Percentiles rank a stretch among this genome's conserved stretches.
Evolutionary conservation across 2,888 invertebrate species (phyloP).

Genomic region (Cataglyphis rosenhaueri): DNA sequence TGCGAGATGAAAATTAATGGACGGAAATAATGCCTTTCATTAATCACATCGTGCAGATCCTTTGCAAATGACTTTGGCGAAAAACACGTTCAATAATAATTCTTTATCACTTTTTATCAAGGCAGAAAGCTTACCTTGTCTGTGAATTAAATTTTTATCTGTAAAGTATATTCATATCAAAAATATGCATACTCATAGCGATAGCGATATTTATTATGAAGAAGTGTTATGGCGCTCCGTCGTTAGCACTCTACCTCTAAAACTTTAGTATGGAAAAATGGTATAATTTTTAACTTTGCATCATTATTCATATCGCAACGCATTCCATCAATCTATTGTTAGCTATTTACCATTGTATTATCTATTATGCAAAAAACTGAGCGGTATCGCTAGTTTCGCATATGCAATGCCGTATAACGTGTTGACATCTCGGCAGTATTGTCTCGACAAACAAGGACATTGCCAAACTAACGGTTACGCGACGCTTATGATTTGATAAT

Average conservation of each 20-base stretch:
- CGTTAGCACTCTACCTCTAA: not conserved
- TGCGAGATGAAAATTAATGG: conserved; percentile 51
- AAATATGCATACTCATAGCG: conserved; percentile 2
- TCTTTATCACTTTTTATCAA: conserved; percentile 33
- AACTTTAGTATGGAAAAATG: not conserved
- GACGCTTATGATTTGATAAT: conserved; percentile 65
- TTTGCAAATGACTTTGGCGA: conserved; percentile 12
- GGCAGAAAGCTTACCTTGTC: not conserved
- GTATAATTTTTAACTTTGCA: conserved; percentile 37
- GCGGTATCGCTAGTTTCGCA: conserved; percentile 7
- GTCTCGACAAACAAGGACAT: conserved; percentile 56
- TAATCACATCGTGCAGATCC: conserved; percentile 32
- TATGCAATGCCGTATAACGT: not conserved
- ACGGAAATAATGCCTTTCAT: conserved; percentile 45
- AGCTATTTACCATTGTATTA: conserved; percentile 26
- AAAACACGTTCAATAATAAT: conserved; percentile 32
- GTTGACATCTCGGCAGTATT: conserved; percentile 19
- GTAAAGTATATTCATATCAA: not conserved
- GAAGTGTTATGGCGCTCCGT: too few species aligned
- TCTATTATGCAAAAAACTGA: conserved; percentile 15
- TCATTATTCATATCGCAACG: conserved; percentile 31
- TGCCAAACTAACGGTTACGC: conserved; percentile 47
- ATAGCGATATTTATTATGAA: not conserved
- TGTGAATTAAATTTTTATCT: conserved; percentile 9
- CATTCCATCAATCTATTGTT: not conserved